Evolutionary conservation across 2,888 invertebrate species (phyloP).

Genomic region (Nomada ruficornis): DNA sequence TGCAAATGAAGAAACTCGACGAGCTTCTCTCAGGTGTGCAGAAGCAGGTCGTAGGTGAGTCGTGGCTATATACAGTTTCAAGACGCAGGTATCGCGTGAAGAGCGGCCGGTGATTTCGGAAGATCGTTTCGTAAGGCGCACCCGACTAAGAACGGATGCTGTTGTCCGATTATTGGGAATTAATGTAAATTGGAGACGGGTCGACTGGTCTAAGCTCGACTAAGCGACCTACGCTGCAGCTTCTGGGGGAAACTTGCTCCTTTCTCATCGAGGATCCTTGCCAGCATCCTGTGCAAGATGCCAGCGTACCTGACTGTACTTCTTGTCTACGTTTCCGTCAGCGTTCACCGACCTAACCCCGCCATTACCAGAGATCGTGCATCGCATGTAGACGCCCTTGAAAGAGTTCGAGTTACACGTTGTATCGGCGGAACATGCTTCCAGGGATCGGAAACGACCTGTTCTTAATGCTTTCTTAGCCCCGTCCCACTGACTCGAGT

Average conservation of each 20-base stretch:
- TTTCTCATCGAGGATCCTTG: conserved; percentile 45
- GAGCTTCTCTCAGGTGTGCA: conserved; percentile 70
- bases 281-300: conserved; percentile 25
- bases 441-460: conserved; percentile 33
- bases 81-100: conserved; percentile 43
- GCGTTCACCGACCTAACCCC: conserved; percentile 44
- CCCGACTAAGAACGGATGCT: conserved; percentile 56
- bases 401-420: conserved; percentile 33
- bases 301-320: conserved; percentile 12
- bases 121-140: conserved; percentile 60
- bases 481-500: conserved; percentile 15
- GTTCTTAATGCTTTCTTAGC: conserved; percentile 33
- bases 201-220: conserved; percentile 68
- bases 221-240: conserved; percentile 65
- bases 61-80: conserved; percentile 43
- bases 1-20: conserved; percentile 77
- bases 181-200: conserved; percentile 76
- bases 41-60: conserved; percentile 66
- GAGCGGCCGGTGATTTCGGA: conserved; percentile 57
- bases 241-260: conserved; percentile 60
- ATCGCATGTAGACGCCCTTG: conserved; percentile 59
- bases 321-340: conserved; percentile 37
- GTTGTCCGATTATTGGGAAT: conserved; percentile 78
- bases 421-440: conserved; percentile 36
- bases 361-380: conserved; percentile 67